Conservation (phyloP, 2,113 vertebrate genomes). For the Myanophis thanlyinensis region DNA sequence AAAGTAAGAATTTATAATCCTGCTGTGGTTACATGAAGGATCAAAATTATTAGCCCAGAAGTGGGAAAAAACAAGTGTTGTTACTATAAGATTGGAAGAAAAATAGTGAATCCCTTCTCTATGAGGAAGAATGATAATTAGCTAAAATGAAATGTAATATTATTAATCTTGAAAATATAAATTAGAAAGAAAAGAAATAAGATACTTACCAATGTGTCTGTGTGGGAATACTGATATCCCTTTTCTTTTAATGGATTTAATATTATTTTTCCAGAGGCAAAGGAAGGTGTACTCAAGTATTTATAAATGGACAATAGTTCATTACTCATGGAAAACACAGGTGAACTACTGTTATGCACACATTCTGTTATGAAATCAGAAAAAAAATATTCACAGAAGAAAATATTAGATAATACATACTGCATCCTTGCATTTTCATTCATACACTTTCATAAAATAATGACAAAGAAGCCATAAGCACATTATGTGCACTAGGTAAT, state of each 20-base stretch:
- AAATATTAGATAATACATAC: background rate
- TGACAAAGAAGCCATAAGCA: background rate
- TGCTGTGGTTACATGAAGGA: background rate
- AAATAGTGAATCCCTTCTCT: background rate
- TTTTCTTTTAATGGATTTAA: slow-evolving; percentile 76
- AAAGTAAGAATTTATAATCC: background rate
- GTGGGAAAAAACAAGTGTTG: background rate
- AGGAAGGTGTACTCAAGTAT: slow-evolving; percentile 62
- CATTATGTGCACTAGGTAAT: background rate
- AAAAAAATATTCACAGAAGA: slow-evolving; percentile 10
- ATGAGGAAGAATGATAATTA: background rate
- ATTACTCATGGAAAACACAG: slow-evolving; percentile 43
- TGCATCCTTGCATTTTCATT: background rate
- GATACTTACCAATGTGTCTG: slow-evolving; percentile 71
- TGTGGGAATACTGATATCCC: slow-evolving; percentile 67
- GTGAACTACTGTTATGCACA: slow-evolving; percentile 48
- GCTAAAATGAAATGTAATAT: accelerated
- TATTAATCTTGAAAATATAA: background rate
- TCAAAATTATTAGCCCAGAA: background rate
- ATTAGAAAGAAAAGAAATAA: background rate
- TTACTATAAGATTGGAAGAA: background rate
- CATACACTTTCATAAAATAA: background rate
- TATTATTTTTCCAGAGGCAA: slow-evolving; percentile 72
- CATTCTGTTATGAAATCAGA: slow-evolving; percentile 64
- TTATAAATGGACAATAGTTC: slow-evolving; percentile 65